Base-by-base conservation (phyloP, 2,113 vertebrate genomes). In the Acanthochromis polyacanthus region DNA sequence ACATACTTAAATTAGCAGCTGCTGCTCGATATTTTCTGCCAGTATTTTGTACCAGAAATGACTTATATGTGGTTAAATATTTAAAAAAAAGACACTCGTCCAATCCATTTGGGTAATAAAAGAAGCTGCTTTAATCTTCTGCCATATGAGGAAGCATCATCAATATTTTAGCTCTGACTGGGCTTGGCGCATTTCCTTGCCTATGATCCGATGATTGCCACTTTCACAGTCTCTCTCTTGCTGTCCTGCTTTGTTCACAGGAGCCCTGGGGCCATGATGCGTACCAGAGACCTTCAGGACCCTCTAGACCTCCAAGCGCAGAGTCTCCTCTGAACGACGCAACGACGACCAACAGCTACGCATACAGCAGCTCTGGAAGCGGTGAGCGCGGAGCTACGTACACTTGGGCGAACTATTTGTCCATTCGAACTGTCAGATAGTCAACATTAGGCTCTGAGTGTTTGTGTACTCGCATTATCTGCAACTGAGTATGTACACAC, bases 391-490 rank as follows among this genome's bases (percentile, higher is more conserved):
- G n/a, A n/a, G n/a, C n/a, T n/a, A n/a, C n/a, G n/a, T n/a, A n/a
- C n/a, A n/a, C n/a, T n/a, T n/a, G n/a, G n/a, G n/a, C n/a, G n/a
- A n/a, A 50, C 10, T 83, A 43, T 88, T 83, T 80, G 80, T 82
- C 80, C 76, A 36, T 88, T 84, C 78, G 71, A 84, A 70, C 76
- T 51, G 84, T 84, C 81, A 59, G 40, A 81, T 45, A 38, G 83
- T 88, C 86, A 90, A 85, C 79, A 85, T 51, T 55, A 19, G 56
- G 60, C 64, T 71, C 40, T 10, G 67, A 75, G 82, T 71, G 89
- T 84, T 88, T 92, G 84, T 88, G 80, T 85, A 23, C 83, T 69
- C 48, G 10, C 3, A 51, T 80, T 86, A 86, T 89, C 86, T 74
- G 78, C 28, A 8, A 12, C 71, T 61, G 62, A 71, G 55, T 20